phyloP scores from a whole-genome alignment of 2,113 vertebrate species.

The Nanorana parkeri region DNA sequence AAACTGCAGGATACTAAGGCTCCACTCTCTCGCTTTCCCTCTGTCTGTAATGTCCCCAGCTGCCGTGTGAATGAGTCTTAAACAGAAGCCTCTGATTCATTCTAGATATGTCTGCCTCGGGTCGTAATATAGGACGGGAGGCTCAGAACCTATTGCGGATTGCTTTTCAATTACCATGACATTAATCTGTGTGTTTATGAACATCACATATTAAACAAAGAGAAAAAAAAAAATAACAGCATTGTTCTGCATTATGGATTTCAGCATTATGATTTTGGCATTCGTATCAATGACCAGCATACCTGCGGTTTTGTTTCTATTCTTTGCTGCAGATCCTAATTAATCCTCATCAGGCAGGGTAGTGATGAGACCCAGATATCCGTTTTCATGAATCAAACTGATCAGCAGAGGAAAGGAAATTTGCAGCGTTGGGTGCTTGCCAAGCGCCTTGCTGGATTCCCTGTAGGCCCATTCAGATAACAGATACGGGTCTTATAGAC shows the following conservation, averaged over 20 bases:
- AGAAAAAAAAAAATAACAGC: conserved; percentile 4
- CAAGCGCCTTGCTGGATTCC: conserved; percentile 58
- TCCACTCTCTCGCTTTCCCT: conserved; percentile 63
- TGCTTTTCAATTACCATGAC: conserved; percentile 44
- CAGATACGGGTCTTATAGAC: conserved; percentile 59
- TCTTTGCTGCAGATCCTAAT: conserved; percentile 49
- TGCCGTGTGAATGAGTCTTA: conserved; percentile 67
- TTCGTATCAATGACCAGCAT: conserved; percentile 38
- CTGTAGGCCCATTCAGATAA: conserved; percentile 58
- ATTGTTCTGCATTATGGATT: not conserved
- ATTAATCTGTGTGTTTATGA: conserved; percentile 49
- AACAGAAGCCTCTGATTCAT: conserved; percentile 64
- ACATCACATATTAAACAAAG: conserved; percentile 41
- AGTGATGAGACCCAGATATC: conserved; percentile 42
- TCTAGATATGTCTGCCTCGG: conserved; percentile 62
- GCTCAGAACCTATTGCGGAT: conserved; percentile 32
- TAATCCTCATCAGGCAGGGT: conserved; percentile 62
- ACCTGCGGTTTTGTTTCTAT: conserved; percentile 48
- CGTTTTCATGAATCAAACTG: conserved; percentile 54
- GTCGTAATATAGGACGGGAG: conserved; percentile 66
- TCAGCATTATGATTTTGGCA: conserved; percentile 29
- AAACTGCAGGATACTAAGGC: conserved; percentile 67
- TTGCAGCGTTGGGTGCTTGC: conserved; percentile 59
- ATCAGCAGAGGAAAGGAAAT: conserved; percentile 54
- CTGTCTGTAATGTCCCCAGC: conserved; percentile 65